Evolutionary conservation across 2,797 vertebrate genomes (phyloP).

Genomic region (Buphagus erythrorhynchus): DNA sequence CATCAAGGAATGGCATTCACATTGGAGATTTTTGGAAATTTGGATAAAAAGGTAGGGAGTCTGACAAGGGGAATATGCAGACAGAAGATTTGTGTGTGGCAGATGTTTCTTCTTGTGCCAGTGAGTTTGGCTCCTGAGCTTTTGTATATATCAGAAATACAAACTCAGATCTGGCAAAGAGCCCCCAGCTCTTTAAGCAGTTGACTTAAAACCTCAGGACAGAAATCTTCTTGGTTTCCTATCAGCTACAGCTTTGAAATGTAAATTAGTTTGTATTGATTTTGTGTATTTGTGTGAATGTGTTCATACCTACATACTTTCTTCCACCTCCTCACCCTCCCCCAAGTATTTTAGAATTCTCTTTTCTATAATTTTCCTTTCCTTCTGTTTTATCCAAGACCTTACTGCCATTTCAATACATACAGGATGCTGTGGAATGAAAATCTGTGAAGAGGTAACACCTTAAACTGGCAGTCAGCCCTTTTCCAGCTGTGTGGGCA

Average conservation of each 20-base stretch:
- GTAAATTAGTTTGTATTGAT: background rate
- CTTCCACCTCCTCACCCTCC: accelerated
- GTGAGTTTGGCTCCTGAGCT: background rate
- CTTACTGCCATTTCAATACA: background rate
- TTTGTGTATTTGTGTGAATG: background rate
- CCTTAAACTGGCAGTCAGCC: background rate
- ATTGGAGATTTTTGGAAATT: background rate
- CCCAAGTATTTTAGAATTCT: background rate
- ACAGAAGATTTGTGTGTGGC: background rate
- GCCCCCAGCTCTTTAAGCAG: background rate
- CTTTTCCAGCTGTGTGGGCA: background rate
- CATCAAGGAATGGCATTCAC: background rate
- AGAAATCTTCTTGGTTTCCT: background rate
- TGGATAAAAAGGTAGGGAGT: background rate
- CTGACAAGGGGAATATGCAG: background rate
- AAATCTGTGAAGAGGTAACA: background rate
- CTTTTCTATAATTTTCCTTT: background rate
- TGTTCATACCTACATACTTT: background rate
- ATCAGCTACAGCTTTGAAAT: background rate
- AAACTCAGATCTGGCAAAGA: background rate
- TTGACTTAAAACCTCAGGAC: background rate
- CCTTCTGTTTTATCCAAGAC: background rate
- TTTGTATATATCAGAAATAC: background rate
- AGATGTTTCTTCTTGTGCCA: background rate
- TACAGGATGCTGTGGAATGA: background rate